Base-by-base conservation (phyloP, 1,140 invertebrate genomes). In the Coboldia fuscipes region DNA sequence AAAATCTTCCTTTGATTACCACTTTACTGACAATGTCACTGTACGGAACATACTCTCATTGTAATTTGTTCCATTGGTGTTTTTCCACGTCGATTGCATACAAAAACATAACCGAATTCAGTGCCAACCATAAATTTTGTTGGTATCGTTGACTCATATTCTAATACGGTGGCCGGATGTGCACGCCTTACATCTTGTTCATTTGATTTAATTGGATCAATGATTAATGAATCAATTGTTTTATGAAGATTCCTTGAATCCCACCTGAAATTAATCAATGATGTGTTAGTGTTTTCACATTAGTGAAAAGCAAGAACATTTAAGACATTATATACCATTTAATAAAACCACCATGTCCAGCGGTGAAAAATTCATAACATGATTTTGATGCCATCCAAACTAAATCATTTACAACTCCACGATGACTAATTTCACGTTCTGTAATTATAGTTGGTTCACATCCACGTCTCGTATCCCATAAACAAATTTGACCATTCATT, bases 101-200 rank as follows among this genome's bases (percentile, higher is more conserved):
- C 72, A 39, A 85, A 68, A 0, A 86, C 66, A 32, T 66, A 56
- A 4, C 75, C 75, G 53, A 71, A 65, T 47, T 82, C 77, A 28
- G 72, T 77, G 30, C 77, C 78, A 20, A 54, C 53, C 6, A 65
- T 51, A 38, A 61, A 64, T 42, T 80, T 76, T 32, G 83, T 84
- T 2, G 84, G 82, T 42, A 89, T 73, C 0, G 81, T 82, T 6
- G 69, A 60, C 54, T 90, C 83, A 48, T 81, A 89, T 50, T 89
- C 80, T 30, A 92, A 60, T 33, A 67, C 63, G 3, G 75, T 76
- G 19, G 77, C 67, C 14, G 80, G 80, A 41, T 73, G 67, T 10
- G 79, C 68, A 34, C 71, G 68, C 19, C 59, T 54, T 10, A 72
- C 50, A 18, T 58, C 57, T 42, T 74, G 71, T 19, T 71, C 59